Base-by-base conservation (phyloP, 2,113 vertebrate species). In the Tupaia chinensis region DNA sequence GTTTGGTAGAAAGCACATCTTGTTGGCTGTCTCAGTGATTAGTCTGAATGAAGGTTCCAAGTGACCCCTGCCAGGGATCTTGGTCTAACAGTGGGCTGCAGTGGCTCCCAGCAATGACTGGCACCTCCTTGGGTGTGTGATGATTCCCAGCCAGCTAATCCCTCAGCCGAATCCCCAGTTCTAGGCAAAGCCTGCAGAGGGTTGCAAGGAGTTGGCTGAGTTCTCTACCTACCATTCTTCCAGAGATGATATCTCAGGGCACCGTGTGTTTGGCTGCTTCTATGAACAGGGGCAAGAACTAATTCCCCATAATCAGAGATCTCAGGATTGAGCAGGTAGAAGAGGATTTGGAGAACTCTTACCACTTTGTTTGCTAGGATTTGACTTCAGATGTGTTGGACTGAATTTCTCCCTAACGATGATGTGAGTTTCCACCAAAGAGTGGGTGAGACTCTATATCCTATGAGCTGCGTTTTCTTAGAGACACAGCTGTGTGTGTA, bases 31-130 rank as follows among this genome's bases (percentile, higher is more conserved):
- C 88, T 86, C 32, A 70, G 73, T 53, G 25, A 1, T 96, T 91
- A 93, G 54, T 27, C 15, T 20, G 34, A 27, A 34, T 1, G 20
- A 66, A n/a, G 87, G 80, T 22, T 69, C 86, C 77, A 19, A 4
- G 27, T 82, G 89, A 73, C 44, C 63, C 56, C 91, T 34, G 14
- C 25, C 7, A 15, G 60, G 74, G 89, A 88, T 44, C 61, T 27
- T 66, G 9, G 77, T 32, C 79, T 68, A 32, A n/a, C 74, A 53
- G 25, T 93, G 65, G 68, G 11, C 79, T 83, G 65, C 23, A 63
- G 65, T 80, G 96, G 87, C 89, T 92, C 60, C 65, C 25, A 8
- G 11, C 19, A 17, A 5, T 10, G 34, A 27, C 87, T 96, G 95
- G 34, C 85, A 44, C 32, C 60, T 78, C 54, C 81, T 0, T 14